These are phyloP conservation scores for Pentalonia nigronervosa DNA, from an alignment of 1,140 invertebrate species.

Conservation along the genomic window DNA sequence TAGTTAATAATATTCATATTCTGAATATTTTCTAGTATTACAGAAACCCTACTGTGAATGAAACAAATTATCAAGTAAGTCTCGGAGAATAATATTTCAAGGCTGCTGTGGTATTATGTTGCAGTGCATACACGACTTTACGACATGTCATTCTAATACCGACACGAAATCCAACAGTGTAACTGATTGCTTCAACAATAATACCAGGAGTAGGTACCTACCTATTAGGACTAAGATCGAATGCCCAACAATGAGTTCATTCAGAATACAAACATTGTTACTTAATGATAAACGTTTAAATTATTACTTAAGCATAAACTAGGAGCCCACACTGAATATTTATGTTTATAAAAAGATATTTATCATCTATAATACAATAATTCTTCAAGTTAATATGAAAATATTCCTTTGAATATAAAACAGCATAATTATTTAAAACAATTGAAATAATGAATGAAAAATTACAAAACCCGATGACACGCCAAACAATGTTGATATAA, in stretches of 20 bases:
- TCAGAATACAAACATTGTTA: not conserved
- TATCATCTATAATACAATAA: not conserved
- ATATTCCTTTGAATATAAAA: not conserved
- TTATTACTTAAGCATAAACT: not conserved
- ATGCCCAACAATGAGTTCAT: not conserved
- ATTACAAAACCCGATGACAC: not conserved
- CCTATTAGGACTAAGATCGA: not conserved
- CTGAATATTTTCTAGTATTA: not conserved
- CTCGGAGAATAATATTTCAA: conserved; percentile 18
- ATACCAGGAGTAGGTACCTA: not conserved
- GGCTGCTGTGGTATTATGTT: not conserved
- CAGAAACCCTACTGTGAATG: conserved; percentile 42
- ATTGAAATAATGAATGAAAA: not conserved
- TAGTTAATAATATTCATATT: conserved; percentile 18
- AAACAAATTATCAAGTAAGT: conserved; percentile 51
- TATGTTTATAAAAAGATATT: not conserved
- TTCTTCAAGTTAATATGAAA: not conserved
- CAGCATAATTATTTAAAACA: not conserved
- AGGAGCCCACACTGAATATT: not conserved
- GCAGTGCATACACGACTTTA: conserved; percentile 5
- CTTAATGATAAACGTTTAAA: not conserved
- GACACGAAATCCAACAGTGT: not conserved
- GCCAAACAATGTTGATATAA: not conserved
- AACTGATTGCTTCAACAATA: conserved; percentile 1
- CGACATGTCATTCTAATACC: conserved; percentile 10